Evolutionary conservation across 2,113 vertebrate species (phyloP).

Genomic region (Thunnus thynnus): DNA sequence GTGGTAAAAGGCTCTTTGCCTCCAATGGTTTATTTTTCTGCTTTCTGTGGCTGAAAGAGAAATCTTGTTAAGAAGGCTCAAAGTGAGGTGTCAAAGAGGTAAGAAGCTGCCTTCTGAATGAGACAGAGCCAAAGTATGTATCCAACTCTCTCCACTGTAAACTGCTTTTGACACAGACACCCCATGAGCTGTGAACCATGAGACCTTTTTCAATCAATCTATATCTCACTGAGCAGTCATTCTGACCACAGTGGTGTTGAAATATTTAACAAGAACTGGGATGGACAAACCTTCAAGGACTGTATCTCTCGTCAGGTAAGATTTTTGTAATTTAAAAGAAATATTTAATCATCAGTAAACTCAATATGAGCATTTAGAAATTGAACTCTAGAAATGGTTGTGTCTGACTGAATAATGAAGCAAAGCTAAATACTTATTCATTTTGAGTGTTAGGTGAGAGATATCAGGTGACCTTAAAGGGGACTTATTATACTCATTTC

Average conservation of each 20-base stretch:
- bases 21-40: constrained; percentile 8
- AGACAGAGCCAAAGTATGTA: background rate
- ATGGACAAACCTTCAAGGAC: constrained; percentile 18
- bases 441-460: constrained; percentile 39
- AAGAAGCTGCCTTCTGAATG: constrained; percentile 4
- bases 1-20: constrained; percentile 33
- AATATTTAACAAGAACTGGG: constrained; percentile 23
- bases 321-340: constrained; percentile 40
- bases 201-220: background rate
- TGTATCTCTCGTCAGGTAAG: background rate
- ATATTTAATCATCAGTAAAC: constrained; percentile 43
- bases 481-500: too few species aligned
- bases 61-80: constrained; percentile 3
- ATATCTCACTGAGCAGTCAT: background rate
- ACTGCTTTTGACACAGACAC: background rate
- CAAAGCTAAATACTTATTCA: constrained; percentile 63
- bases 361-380: constrained; percentile 53
- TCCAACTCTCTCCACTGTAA: background rate
- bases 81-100: constrained; percentile 21
- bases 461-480: constrained; percentile 51
- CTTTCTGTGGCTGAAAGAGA: constrained; percentile 4
- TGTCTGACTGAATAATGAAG: constrained; percentile 55
- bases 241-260: constrained; percentile 10
- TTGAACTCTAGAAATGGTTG: constrained; percentile 38
- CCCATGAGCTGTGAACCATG: background rate